Base-by-base conservation (phyloP, 2,888 invertebrate genomes). In the Tuta absoluta region DNA sequence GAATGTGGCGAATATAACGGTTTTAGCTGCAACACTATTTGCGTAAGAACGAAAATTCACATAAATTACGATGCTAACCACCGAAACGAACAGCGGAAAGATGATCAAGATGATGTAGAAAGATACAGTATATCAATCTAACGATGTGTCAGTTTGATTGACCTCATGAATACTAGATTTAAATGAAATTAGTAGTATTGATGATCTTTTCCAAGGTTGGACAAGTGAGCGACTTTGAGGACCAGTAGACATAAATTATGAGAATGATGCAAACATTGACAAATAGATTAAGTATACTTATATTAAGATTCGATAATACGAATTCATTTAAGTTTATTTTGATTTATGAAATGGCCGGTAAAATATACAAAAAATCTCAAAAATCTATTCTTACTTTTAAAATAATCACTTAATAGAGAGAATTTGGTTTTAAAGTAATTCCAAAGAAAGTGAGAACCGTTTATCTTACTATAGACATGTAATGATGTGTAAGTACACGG, bases 51-150 rank as follows among this genome's bases (percentile, higher is more conserved):
- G 19, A 37, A 38, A 58, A 38, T 58, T 58, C 19, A 38, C 58
- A 58, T 58, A 58, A 38, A 58, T 38, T 37, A 38, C 21, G 38
- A 58, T 58, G 19, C 12, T 38, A 37, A 58, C 37, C 19, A 58
- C 58, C 58, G 38, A 19, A 58, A 21, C 58, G 51, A 37, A 58
- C 11, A 23, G 21, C 21, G 17, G 4, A 58, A 21, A 58, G 12
- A 38, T 45, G 19, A 38, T 14, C 21, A 45, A 12, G 45, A 45
- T 8, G n/a, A 38, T 60, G 24, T 21, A 48, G 60, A 60, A 45
- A 28, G 38, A 60, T 23, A 11, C 21, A 38, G 8, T 58, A 37
- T 38, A 58, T 58, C 37, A 58, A 12, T 58, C 12, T 37, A 37
- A 37, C 14, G 12, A 38, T 38, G 38, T 21, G 38, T 38, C 37